Percentiles rank a stretch among this genome's conserved stretches.
Evolutionary conservation across 1,140 invertebrate genomes (phyloP).

Genomic region (Cecropterus lyciades): DNA sequence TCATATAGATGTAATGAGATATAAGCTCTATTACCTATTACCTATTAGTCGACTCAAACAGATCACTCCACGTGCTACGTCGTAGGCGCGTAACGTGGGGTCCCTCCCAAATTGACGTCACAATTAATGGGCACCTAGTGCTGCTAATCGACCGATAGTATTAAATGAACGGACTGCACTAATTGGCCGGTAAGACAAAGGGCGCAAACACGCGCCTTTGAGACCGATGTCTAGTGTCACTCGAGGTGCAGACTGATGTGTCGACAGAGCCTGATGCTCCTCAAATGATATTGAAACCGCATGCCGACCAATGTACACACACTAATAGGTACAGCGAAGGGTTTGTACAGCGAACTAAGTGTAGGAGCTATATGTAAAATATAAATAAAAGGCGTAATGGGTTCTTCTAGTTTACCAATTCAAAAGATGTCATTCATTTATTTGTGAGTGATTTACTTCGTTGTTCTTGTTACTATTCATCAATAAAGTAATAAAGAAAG

Average conservation of each 20-base stretch:
- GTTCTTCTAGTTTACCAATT: too few relatives aligned
- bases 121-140: constrained; percentile 76
- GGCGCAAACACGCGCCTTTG: constrained; percentile 80
- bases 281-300: constrained; percentile 40
- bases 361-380: too few relatives aligned
- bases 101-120: constrained; percentile 63
- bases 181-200: constrained; percentile 82
- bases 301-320: constrained; percentile 35
- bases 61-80: constrained; percentile 42
- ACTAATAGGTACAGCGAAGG: neutral
- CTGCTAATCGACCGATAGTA: constrained; percentile 80
- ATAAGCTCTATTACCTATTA: too few relatives aligned
- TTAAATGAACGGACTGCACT: constrained; percentile 80
- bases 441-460: too few relatives aligned
- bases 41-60: constrained; percentile 9
- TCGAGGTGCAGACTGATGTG: constrained; percentile 63
- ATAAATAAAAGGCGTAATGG: too few relatives aligned
- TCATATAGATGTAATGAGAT: too few relatives aligned
- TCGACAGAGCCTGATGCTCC: constrained; percentile 39
- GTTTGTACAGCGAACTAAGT: too few relatives aligned
- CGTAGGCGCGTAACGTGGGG: constrained; percentile 44
- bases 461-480: too few relatives aligned
- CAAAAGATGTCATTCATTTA: too few relatives aligned
- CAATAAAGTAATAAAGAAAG: too few relatives aligned
- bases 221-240: constrained; percentile 75